Percentiles rank a stretch among this genome's conserved stretches.
Conservation (phyloP, 2,888 invertebrate species). For the Drosophila anomelani region DNA sequence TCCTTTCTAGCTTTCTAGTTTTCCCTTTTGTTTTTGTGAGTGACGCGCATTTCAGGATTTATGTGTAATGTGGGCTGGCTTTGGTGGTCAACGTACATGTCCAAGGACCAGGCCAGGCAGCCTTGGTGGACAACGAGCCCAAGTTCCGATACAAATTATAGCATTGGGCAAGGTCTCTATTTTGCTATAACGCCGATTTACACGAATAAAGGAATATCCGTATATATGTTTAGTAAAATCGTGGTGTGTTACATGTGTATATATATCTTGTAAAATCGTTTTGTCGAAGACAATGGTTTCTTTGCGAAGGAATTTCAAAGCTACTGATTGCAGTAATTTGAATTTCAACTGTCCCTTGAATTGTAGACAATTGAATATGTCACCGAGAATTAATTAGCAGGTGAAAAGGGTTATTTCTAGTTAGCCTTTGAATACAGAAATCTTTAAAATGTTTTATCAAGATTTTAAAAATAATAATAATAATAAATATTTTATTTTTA, state of each 20-base stretch:
- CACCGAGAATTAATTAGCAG: conserved; percentile 11
- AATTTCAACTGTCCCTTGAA: conserved; percentile 27
- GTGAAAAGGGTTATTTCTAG: neutral
- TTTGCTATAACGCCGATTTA: conserved; percentile 19
- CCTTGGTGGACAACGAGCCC: conserved; percentile 44
- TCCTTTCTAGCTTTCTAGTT: neutral
- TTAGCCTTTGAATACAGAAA: neutral
- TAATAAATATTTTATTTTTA: too few species aligned
- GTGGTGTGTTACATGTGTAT: neutral
- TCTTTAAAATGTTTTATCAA: neutral
- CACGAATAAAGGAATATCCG: conserved; percentile 44
- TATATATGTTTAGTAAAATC: conserved; percentile 23
- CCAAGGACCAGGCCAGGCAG: conserved; percentile 66
- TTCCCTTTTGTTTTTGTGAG: conserved; percentile 43
- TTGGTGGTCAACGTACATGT: conserved; percentile 81
- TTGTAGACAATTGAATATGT: conserved; percentile 32
- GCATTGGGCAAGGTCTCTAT: conserved; percentile 61
- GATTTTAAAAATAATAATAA: neutral
- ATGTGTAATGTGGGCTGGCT: conserved; percentile 30
- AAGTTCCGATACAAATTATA: conserved; percentile 54
- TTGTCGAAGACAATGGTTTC: conserved; percentile 26
- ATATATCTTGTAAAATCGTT: conserved; percentile 2
- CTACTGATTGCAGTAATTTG: conserved; percentile 39
- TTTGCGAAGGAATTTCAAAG: conserved; percentile 3
- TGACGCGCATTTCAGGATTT: conserved; percentile 46